Evolutionary conservation across 2,888 invertebrate species (phyloP), one percentile per base, ranked within the genome.

Genomic region (Empis livida): DNA sequence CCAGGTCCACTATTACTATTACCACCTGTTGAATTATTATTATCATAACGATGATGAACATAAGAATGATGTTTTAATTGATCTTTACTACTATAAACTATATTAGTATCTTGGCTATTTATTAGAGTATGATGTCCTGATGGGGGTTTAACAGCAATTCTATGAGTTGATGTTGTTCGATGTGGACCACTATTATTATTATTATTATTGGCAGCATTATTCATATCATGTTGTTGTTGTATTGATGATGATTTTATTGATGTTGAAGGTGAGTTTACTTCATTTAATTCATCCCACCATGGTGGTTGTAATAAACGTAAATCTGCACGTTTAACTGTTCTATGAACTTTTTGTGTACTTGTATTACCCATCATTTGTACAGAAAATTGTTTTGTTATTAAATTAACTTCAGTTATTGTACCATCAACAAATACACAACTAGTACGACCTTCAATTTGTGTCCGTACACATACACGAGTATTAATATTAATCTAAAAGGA

Each of bases 281-380:
- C 85, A 59, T 85, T 89, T 49, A 96, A 68, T 70, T 97, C 96
- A 60, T 96, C 97, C 72, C 86, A 89, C 96, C 97, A 97, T 0
- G 96, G 97, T 14, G 95, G 93, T 62, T 86, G 80, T 55, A 95
- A 73, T 23, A 97, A 76, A 20, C 97, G 78, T 50, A 97, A 73
- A 65, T 94, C 92, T 5, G 95, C 91, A 35, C 96, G 77, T 61
- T 89, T 85, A 52, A 93, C 89, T 59, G 84, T 60, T 53, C 51
- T 49, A 17, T 11, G 17, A 40, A 14, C 35, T 48, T 49, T 52
- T 51, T 52, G 54, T 53, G 47, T 42, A 35, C 79, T 55, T 79
- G 15, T 11, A 30, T 31, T 16, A 17, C 23, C 41, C 76, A 60
- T 73, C 53, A 78, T 65, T 61, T 77, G 76, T 31, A 87, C 82